A percentile compares a stretch with the other conserved stretches of the same genome.
phyloP scores from a whole-genome alignment of 2,888 invertebrate genomes.

The Magallana nippona region DNA sequence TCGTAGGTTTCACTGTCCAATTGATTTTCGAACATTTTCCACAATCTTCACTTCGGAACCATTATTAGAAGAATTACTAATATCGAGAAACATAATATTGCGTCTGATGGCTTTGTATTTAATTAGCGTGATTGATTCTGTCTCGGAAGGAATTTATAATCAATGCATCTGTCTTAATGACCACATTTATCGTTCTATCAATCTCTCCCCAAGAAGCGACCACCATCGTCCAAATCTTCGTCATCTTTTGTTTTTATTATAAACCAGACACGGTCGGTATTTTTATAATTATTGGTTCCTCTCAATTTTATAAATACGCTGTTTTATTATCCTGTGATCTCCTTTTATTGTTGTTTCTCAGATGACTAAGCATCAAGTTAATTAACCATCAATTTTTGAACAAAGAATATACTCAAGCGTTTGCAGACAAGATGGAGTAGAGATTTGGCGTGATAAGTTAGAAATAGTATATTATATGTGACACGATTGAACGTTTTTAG shows the following conservation, averaged over 20 bases:
- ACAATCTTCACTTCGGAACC: background rate
- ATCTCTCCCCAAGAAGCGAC: constrained; percentile 7
- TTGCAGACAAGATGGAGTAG: background rate
- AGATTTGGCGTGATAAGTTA: constrained; percentile 9
- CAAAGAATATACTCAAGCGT: background rate
- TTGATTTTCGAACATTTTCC: background rate
- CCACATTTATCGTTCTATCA: constrained; percentile 20
- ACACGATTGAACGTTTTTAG: background rate
- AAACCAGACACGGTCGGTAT: constrained; percentile 8
- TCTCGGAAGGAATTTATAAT: constrained; percentile 6
- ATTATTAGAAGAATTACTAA: constrained; percentile 11
- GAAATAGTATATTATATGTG: background rate
- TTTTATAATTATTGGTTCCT: constrained; percentile 6
- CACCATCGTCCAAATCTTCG: constrained; percentile 1
- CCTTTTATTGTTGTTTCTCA: constrained; percentile 3
- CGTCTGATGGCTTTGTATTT: constrained; percentile 9
- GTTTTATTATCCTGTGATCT: constrained; percentile 25
- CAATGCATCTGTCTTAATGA: constrained; percentile 20
- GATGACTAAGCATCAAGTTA: constrained; percentile 9
- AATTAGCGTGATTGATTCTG: constrained; percentile 31
- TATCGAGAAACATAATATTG: constrained; percentile 26
- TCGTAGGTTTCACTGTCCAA: background rate
- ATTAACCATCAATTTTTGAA: constrained; percentile 18
- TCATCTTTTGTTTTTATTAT: constrained; percentile 11
- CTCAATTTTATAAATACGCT: constrained; percentile 24